Evolutionary conservation across 2,113 vertebrate species (phyloP).

Genomic region (Suricata suricatta): DNA sequence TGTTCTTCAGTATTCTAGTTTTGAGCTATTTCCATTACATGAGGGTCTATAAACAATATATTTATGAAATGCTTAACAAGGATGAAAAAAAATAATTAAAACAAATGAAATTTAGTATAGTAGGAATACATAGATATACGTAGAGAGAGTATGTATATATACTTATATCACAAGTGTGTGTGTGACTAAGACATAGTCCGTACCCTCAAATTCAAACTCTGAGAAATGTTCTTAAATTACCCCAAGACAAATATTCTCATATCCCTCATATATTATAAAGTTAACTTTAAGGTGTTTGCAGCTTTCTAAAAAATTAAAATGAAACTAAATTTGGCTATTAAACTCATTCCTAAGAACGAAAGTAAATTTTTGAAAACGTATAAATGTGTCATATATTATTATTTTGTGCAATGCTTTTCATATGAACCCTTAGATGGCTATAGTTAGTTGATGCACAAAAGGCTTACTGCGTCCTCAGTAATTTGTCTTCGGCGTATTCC

Average conservation of each 20-base stretch:
- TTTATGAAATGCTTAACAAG: neutral
- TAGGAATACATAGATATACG: neutral
- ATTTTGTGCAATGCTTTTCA: conserved; percentile 1
- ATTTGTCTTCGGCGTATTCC: neutral
- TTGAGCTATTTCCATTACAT: conserved; percentile 74
- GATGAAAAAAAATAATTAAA: neutral
- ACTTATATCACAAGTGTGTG: neutral
- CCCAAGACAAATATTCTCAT: neutral
- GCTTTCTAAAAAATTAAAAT: neutral
- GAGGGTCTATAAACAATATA: conserved; percentile 57
- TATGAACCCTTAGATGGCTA: neutral
- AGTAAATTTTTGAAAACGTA: conserved; percentile 11
- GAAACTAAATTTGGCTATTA: conserved; percentile 11
- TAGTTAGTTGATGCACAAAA: conserved; percentile 18
- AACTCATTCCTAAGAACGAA: conserved; percentile 16
- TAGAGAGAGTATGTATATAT: neutral
- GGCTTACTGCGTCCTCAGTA: neutral
- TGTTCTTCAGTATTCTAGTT: conserved; percentile 50
- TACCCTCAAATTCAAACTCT: conserved; percentile 29
- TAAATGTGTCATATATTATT: conserved; percentile 20
- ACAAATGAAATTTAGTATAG: neutral
- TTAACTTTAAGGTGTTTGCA: conserved; percentile 20
- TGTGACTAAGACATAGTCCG: conserved; percentile 32
- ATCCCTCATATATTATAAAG: neutral
- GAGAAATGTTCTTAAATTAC: conserved; percentile 49